Conservation (phyloP, 2,113 vertebrate species). For the Rynchops niger region DNA sequence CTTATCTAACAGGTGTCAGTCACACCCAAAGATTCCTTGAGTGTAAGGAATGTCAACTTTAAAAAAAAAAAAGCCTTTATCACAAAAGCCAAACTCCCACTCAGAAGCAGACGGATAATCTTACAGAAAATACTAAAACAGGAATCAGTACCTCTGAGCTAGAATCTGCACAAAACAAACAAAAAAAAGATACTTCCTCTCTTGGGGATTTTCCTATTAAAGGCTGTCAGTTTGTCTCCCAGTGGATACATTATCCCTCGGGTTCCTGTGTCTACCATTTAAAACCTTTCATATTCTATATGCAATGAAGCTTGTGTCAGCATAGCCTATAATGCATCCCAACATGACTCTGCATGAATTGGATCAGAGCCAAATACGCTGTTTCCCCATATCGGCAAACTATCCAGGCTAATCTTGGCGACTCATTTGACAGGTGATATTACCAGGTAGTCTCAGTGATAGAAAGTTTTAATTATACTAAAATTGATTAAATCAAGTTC, state of each 20-base stretch:
- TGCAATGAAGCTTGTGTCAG: background rate
- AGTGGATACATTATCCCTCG: background rate
- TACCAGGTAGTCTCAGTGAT: background rate
- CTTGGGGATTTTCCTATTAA: background rate
- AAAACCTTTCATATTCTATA: background rate
- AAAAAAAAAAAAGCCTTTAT: background rate
- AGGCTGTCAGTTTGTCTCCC: background rate
- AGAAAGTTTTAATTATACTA: background rate
- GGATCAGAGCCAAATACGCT: background rate
- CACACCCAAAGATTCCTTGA: background rate
- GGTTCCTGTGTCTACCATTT: background rate
- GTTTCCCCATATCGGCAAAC: background rate
- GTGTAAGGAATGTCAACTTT: background rate
- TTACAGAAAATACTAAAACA: background rate
- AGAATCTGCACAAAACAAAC: background rate
- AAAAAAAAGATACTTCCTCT: background rate
- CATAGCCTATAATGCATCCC: background rate
- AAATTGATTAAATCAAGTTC: background rate
- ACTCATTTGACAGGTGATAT: background rate
- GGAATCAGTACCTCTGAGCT: background rate
- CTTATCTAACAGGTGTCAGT: background rate
- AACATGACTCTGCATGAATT: background rate
- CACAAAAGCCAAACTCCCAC: background rate
- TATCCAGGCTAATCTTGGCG: background rate
- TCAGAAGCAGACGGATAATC: background rate